Evolutionary conservation across 2,888 invertebrate genomes (phyloP), one percentile per base, ranked within the genome.

Genomic region (Parascotia fuliginaria): DNA sequence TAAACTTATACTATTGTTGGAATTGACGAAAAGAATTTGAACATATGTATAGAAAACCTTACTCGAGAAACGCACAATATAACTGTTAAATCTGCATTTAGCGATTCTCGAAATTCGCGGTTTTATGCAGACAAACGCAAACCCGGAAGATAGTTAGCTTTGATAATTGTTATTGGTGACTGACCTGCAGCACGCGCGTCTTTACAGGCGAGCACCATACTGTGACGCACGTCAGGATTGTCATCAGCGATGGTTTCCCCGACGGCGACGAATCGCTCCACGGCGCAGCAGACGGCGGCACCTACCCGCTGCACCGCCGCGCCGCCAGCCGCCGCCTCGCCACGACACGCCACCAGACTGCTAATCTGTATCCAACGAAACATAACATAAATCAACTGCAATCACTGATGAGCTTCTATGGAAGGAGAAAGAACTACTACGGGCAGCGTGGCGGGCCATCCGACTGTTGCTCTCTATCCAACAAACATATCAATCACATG

Each of bases 241-340:
- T 99, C 98, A 89, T 98, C 98, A 38, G 98, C 99, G 81, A 99
- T 99, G 75, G 98, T 97, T 92, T 99, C 99, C 33, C 99, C 99
- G 63, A 99, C 99, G 33, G 98, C 97, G 70, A 99, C 98, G 93
- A 99, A 99, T 71, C 99, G 94, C 83, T 99, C 99, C 53, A 99
- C 98, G 42, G 99, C 99, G 79, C 98, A 94, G 89, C 98, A 98
- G 60, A 99, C 98, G 37, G 98, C 97, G 79, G 98, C 98, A 27
- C 99, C 99, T 50, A 99, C 98, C 60, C 98, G 94, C 61, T 97
- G 96, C 76, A 98, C 96, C 58, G 96, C 96, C 56, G 94, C 92
- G 62, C 93, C 93, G 70, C 86, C 94, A 85, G 93, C 90, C 84
- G 87, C 92, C 86, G 86, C 94, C 85, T 95, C 95, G 70, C 94